Conservation (phyloP, 2,113 vertebrate species). For the Rhizomys pruinosus region DNA sequence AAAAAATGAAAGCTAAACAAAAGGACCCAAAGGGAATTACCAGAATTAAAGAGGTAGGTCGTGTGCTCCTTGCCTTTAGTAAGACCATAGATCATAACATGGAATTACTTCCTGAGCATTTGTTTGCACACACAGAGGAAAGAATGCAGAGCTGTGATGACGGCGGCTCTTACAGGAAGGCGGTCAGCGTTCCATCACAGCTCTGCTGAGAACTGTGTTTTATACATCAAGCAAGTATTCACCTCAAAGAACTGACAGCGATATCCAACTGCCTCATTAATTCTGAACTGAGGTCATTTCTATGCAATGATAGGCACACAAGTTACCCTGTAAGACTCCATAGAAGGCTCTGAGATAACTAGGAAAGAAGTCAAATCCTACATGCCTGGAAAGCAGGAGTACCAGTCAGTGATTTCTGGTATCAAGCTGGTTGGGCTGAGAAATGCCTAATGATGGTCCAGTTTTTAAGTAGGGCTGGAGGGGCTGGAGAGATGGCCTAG, state of each 20-base stretch:
- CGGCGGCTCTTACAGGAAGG: background rate
- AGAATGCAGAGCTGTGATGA: background rate
- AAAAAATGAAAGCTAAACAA: conserved; percentile 26
- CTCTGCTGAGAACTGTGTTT: background rate
- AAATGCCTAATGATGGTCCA: background rate
- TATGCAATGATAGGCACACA: background rate
- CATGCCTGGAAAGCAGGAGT: background rate
- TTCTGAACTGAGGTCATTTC: conserved; percentile 40
- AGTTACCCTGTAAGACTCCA: background rate
- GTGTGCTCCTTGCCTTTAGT: background rate
- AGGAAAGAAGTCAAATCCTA: background rate
- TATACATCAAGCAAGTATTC: background rate
- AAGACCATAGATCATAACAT: background rate
- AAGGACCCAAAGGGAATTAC: background rate
- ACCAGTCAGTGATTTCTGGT: background rate
- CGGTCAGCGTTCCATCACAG: background rate
- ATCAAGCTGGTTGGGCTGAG: background rate
- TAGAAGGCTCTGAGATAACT: background rate
- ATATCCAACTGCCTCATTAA: conserved; percentile 36
- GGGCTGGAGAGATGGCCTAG: too few relatives aligned
- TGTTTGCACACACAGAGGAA: background rate
- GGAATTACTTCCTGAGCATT: background rate
- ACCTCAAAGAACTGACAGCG: conserved; percentile 16
- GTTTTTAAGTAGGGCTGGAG: background rate
- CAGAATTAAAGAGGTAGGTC: background rate